Evolutionary conservation across 2,888 invertebrate species (phyloP), one percentile per base, ranked within the genome.

Genomic region (Ctena decussata): DNA sequence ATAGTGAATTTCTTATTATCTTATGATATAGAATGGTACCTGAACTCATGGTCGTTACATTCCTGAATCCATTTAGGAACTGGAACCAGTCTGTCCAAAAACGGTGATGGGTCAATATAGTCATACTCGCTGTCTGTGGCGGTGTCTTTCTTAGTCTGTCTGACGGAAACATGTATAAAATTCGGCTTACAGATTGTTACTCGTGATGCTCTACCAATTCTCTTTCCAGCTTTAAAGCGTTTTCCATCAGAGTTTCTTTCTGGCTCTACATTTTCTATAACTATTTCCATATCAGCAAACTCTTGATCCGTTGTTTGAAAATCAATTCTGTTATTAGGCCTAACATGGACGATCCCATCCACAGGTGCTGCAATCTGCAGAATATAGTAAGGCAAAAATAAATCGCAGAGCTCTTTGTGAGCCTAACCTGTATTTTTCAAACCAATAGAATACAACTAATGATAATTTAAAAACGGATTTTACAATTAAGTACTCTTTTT

Each of bases 21-120:
- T n/a, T n/a, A n/a, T n/a, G n/a, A n/a, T n/a, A n/a, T n/a, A n/a
- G n/a, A n/a, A n/a, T n/a, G n/a, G n/a, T n/a, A n/a, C 87, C 87
- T 79, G 35, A 87, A 87, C 39, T 87, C 84, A 65, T 84, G 75
- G 32, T 91, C 92, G 35, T 91, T 92, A 70, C 93, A 93, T 15
- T 91, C 89, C 77, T 90, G 84, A 18, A 86, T 82, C 90, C 92
- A 91, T 41, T 86, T 82, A 18, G 93, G 90, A 5, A 86, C 80
- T 0, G 92, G 90, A 46, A 91, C 82, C 32, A 89, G 60, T 49
- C 86, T 77, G 35, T 91, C 90, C 1, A 92, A 75, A 79, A 87
- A 93, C 12, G 89, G 84, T 0, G 89, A 85, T 0, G 93, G 93
- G 71, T 93, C 93, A 8, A 91, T 86, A 69, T 92, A 92, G 11